These are phyloP conservation scores for Zygogramma bicolorata DNA, from an alignment of 2,888 invertebrate species.

Conservation along the genomic window DNA sequence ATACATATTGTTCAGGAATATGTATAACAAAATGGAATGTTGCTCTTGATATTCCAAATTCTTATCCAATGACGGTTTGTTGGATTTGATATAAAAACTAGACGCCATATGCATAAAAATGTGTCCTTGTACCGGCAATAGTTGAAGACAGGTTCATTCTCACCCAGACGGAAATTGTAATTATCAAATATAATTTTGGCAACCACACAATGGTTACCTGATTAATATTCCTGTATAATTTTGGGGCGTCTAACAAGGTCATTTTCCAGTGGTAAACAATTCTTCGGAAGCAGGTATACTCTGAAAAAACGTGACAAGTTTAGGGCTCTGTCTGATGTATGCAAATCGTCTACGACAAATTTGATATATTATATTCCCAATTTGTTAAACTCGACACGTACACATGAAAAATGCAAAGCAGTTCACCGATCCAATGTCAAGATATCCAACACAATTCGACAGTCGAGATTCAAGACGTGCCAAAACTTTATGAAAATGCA, in stretches of 20 bases:
- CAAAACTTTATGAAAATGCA: not conserved
- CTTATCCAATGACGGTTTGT: too few species aligned
- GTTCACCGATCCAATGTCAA: not conserved
- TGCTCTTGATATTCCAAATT: too few species aligned
- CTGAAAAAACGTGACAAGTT: conserved; percentile 6
- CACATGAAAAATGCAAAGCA: not conserved
- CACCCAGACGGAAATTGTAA: conserved; percentile 3
- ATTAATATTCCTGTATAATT: conserved; percentile 1
- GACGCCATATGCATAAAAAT: too few species aligned
- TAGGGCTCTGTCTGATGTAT: not conserved
- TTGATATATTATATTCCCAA: not conserved
- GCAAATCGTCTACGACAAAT: not conserved
- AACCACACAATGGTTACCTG: not conserved
- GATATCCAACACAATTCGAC: not conserved
- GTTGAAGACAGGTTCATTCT: not conserved
- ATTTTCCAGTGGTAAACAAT: not conserved
- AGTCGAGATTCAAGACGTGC: not conserved
- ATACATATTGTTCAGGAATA: too few species aligned
- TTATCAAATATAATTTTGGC: not conserved
- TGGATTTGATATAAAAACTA: too few species aligned
- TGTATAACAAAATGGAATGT: too few species aligned
- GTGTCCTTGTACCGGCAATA: not conserved
- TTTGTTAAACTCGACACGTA: conserved; percentile 3
- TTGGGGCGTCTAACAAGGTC: conserved; percentile 4
- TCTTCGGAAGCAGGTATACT: conserved; percentile 4